Evolutionary conservation across 2,888 invertebrate genomes (phyloP).

Genomic region (Ypsolopha sequella): DNA sequence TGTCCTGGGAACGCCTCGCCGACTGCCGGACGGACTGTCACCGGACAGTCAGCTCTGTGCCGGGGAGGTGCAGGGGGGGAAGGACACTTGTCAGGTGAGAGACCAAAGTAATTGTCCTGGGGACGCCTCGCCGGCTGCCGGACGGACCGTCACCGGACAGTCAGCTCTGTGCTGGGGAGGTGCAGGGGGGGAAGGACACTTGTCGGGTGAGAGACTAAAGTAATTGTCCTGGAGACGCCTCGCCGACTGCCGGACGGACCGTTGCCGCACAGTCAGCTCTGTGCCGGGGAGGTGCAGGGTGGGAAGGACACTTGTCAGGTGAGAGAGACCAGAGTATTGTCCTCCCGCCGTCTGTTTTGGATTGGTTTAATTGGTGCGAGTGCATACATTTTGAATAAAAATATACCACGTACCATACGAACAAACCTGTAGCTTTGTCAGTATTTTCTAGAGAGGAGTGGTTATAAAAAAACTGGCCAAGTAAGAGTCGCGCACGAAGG

Average conservation of each 20-base stretch:
- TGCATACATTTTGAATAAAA: too few species aligned
- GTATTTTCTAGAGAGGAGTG: too few species aligned
- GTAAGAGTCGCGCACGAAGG: too few species aligned
- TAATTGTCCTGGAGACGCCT: constrained; percentile 42
- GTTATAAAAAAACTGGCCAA: too few species aligned
- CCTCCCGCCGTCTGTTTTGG: constrained; percentile 40
- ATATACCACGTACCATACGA: too few species aligned
- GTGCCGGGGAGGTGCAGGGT: constrained; percentile 41
- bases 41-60: constrained; percentile 48
- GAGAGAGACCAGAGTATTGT: too few species aligned
- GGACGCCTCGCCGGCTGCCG: constrained; percentile 42
- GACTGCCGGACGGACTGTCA: constrained; percentile 40
- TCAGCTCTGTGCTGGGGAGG: constrained; percentile 51
- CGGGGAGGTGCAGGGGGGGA: constrained; percentile 38
- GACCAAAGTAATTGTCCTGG: too few species aligned
- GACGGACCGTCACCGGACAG: constrained; percentile 34
- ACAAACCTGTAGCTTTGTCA: too few species aligned
- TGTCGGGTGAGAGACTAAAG: constrained; percentile 51
- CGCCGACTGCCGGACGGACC: constrained; percentile 45
- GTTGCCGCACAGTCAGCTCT: constrained; percentile 37
- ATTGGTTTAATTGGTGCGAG: too few species aligned
- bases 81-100: constrained; percentile 57
- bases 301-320: constrained; percentile 61
- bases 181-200: constrained; percentile 44
- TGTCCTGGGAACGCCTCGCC: constrained; percentile 41